These are phyloP conservation scores for Lepidiolamprologus cunningtoni DNA, from an alignment of 2,113 vertebrate species.

Conservation along the genomic window DNA sequence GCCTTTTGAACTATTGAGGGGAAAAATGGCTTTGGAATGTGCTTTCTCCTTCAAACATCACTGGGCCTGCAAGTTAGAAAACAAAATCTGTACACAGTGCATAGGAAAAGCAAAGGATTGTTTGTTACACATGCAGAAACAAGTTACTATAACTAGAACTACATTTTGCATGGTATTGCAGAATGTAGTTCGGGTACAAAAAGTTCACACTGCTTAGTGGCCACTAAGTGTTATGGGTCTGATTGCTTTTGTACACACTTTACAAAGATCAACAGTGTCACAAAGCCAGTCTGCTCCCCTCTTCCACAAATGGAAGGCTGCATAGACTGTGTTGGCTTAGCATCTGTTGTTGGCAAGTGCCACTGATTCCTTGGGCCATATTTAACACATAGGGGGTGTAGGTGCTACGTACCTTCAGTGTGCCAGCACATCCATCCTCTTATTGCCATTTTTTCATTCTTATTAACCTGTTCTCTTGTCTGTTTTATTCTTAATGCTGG, in stretches of 20 bases:
- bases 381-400: not conserved
- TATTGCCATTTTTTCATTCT: not conserved
- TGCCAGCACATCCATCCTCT: not conserved
- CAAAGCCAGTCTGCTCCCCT: not conserved
- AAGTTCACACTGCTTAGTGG: not conserved
- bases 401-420: not conserved
- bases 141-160: not conserved
- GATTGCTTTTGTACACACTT: not conserved
- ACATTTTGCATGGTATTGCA: not conserved
- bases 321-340: not conserved
- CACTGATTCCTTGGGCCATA: not conserved
- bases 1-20: not conserved
- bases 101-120: not conserved
- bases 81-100: not conserved
- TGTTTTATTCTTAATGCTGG: not conserved
- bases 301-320: not conserved
- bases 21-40: not conserved
- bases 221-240: not conserved
- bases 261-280: not conserved
- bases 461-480: not conserved
- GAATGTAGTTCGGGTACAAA: not conserved
- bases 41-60: not conserved
- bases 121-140: not conserved
- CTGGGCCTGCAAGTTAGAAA: not conserved
- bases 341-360: not conserved